Evolutionary conservation across 1,140 invertebrate species (phyloP).

Genomic region (Drosophila rufa): DNA sequence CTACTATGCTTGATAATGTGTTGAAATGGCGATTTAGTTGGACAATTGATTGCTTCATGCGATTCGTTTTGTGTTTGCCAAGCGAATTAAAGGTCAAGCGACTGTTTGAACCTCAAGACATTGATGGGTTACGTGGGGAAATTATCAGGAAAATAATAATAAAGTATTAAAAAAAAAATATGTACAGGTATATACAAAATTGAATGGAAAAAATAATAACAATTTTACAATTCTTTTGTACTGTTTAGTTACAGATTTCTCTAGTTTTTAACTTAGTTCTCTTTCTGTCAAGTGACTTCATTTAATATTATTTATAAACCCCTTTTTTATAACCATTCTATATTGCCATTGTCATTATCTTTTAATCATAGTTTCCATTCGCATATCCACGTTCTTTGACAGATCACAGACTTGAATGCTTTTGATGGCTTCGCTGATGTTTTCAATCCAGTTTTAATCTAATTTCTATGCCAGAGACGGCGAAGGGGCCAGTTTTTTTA

Average conservation of each 20-base stretch:
- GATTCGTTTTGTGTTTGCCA: conserved; percentile 20
- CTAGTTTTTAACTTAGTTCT: neutral
- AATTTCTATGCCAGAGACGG: conserved; percentile 28
- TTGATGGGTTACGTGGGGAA: neutral
- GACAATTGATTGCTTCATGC: conserved; percentile 56
- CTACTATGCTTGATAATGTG: conserved; percentile 62
- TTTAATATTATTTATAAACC: neutral
- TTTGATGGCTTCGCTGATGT: conserved; percentile 47
- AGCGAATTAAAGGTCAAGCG: conserved; percentile 22
- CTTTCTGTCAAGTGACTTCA: neutral
- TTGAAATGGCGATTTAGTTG: conserved; percentile 51
- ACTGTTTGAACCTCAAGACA: conserved; percentile 3
- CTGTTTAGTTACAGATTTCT: neutral
- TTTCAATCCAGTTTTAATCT: conserved; percentile 39
- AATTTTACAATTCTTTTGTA: neutral
- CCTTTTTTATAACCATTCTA: neutral
- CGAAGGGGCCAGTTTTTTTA: conserved; percentile 21
- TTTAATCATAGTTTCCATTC: conserved; percentile 43
- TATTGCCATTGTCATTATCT: conserved; percentile 32
- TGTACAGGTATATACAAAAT: too few species aligned
- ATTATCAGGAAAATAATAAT: neutral
- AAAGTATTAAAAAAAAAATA: too few species aligned
- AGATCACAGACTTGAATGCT: conserved; percentile 46
- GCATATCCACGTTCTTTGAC: conserved; percentile 42
- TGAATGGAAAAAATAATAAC: too few species aligned